These are phyloP conservation scores for Agrilus mali DNA, from an alignment of 2,888 invertebrate genomes.

Conservation along the genomic window DNA sequence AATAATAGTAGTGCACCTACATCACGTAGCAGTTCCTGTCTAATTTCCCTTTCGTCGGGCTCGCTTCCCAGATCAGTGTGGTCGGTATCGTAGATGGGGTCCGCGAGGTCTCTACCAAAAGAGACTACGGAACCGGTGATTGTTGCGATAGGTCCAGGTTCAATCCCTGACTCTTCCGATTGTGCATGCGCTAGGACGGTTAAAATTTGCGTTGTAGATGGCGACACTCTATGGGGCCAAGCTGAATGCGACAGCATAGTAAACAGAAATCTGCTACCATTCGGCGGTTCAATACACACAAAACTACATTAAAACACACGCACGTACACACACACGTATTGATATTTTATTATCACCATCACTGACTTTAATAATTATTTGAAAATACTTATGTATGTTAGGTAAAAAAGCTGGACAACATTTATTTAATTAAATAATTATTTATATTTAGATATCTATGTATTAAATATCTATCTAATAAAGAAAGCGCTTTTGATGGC, in stretches of 20 bases:
- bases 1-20: slow-evolving; percentile 41
- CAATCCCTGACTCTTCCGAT: slow-evolving; percentile 50
- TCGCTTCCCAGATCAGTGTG: slow-evolving; percentile 73
- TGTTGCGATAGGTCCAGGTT: slow-evolving; percentile 53
- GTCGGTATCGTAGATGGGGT: slow-evolving; percentile 53
- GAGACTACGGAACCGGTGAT: slow-evolving; percentile 54
- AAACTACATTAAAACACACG: too few relatives aligned
- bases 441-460: too few relatives aligned
- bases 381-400: too few relatives aligned
- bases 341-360: too few relatives aligned
- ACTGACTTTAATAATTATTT: too few relatives aligned
- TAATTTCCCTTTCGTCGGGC: slow-evolving; percentile 63
- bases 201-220: slow-evolving; percentile 28
- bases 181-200: slow-evolving; percentile 27
- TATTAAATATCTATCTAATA: too few relatives aligned
- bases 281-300: too few relatives aligned
- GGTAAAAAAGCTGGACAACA: too few relatives aligned
- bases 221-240: slow-evolving; percentile 34
- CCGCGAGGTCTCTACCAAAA: slow-evolving; percentile 40
- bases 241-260: slow-evolving; percentile 32
- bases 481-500: too few relatives aligned
- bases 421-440: too few relatives aligned
- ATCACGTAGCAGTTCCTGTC: slow-evolving; percentile 65
- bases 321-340: too few relatives aligned
- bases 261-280: neutral